Evolutionary conservation across 2,113 vertebrate genomes (phyloP).

Genomic region (Chelonoidis abingdonii): DNA sequence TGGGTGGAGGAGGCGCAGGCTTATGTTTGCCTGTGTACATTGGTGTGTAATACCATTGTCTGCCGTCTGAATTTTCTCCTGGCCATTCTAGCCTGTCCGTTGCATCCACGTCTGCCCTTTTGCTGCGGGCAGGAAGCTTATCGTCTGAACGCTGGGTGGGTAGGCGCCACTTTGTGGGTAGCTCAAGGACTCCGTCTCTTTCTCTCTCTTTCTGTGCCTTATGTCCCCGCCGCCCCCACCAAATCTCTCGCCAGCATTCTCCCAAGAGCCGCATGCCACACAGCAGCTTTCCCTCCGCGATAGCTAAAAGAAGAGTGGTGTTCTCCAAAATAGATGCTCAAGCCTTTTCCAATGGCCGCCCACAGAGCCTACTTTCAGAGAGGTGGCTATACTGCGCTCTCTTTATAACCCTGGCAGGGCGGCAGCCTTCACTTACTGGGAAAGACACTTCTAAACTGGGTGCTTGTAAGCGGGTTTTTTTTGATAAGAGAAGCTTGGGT

Average conservation of each 20-base stretch:
- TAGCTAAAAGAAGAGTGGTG: slow-evolving; percentile 84
- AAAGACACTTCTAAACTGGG: slow-evolving; percentile 74
- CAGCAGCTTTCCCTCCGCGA: slow-evolving; percentile 67
- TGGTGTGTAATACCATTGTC: background rate
- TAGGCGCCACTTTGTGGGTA: slow-evolving; percentile 65
- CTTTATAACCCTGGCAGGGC: slow-evolving; percentile 45
- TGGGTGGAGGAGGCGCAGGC: too few relatives aligned
- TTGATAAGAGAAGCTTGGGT: slow-evolving; percentile 68
- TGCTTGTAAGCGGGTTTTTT: slow-evolving; percentile 72
- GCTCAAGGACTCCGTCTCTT: slow-evolving; percentile 4
- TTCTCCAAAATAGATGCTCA: slow-evolving; percentile 80
- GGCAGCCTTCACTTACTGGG: slow-evolving; percentile 65
- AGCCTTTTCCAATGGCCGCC: slow-evolving; percentile 80
- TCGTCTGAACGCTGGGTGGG: slow-evolving; percentile 65
- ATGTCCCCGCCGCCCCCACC: slow-evolving; percentile 28
- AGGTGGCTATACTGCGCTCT: slow-evolving; percentile 75
- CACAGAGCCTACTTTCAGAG: slow-evolving; percentile 84
- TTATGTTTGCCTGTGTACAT: background rate
- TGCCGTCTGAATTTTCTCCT: slow-evolving; percentile 12
- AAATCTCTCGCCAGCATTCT: slow-evolving; percentile 37
- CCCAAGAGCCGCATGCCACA: slow-evolving; percentile 71
- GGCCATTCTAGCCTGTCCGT: slow-evolving; percentile 27
- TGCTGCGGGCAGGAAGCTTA: slow-evolving; percentile 76
- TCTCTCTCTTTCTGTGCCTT: slow-evolving; percentile 22
- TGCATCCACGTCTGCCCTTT: slow-evolving; percentile 57